These are phyloP conservation scores for Cyaniris semiargus DNA, from an alignment of 2,888 invertebrate genomes.

Conservation along the genomic window DNA sequence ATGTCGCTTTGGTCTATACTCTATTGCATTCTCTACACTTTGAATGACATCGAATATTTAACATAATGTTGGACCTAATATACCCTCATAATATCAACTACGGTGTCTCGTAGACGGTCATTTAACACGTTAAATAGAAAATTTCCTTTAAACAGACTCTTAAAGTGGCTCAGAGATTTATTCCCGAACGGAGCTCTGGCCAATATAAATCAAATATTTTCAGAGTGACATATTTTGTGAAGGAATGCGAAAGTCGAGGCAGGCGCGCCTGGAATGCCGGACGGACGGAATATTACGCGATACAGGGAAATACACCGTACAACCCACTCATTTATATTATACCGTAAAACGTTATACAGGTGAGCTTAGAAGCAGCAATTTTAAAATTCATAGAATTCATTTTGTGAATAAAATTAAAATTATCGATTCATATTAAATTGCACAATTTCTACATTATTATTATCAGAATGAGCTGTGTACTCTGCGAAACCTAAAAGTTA, in stretches of 20 bases:
- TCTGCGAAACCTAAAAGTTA: neutral
- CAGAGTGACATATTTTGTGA: neutral
- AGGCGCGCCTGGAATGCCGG: neutral
- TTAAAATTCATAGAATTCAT: neutral
- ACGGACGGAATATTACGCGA: neutral
- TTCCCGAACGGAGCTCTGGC: neutral
- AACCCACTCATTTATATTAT: neutral
- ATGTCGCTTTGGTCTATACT: neutral
- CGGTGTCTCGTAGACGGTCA: too few relatives aligned
- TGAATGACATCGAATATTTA: neutral
- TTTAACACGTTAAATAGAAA: neutral
- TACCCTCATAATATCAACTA: too few relatives aligned
- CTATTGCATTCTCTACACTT: neutral
- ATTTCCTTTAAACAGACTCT: neutral
- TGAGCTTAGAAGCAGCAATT: neutral
- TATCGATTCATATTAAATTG: too few relatives aligned
- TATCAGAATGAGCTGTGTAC: neutral
- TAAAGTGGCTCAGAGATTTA: neutral
- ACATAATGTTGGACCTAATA: neutral
- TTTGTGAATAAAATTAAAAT: neutral
- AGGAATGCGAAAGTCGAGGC: slow-evolving; percentile 1
- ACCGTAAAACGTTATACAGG: neutral
- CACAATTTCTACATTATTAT: too few relatives aligned
- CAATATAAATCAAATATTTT: slow-evolving; percentile 13
- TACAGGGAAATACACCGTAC: neutral